These are phyloP conservation scores for Scaeva pyrastri DNA, from an alignment of 2,888 invertebrate genomes.

Conservation along the genomic window DNA sequence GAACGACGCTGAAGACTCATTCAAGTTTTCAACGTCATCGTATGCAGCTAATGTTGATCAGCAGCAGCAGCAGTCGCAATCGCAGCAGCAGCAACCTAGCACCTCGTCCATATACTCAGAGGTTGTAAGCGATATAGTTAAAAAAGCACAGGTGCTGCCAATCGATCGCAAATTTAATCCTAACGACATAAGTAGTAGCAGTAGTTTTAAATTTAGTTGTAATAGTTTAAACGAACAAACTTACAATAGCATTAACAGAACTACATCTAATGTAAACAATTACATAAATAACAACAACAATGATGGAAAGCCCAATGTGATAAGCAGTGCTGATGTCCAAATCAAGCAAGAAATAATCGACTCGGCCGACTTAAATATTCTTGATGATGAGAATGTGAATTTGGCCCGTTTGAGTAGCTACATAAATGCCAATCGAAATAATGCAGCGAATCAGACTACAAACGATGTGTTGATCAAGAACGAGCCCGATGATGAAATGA, in stretches of 20 bases:
- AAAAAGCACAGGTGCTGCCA: constrained; percentile 52
- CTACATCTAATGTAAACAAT: constrained; percentile 77
- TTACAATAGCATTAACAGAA: constrained; percentile 79
- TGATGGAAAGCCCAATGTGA: constrained; percentile 84
- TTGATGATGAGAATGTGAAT: constrained; percentile 83
- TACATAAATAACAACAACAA: constrained; percentile 80
- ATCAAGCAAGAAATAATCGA: constrained; percentile 82
- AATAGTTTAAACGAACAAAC: constrained; percentile 75
- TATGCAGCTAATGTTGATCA: constrained; percentile 52
- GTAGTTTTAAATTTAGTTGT: constrained; percentile 76
- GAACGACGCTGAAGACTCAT: constrained; percentile 76
- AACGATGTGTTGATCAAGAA: constrained; percentile 42
- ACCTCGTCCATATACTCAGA: constrained; percentile 56
- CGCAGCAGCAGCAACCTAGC: constrained; percentile 35
- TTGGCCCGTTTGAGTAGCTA: constrained; percentile 83
- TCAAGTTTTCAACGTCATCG: constrained; percentile 40
- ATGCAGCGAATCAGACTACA: constrained; percentile 69
- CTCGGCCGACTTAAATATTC: constrained; percentile 75
- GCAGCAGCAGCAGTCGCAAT: constrained; percentile 21
- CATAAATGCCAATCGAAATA: constrained; percentile 77
- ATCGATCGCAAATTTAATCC: constrained; percentile 60
- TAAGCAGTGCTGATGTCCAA: constrained; percentile 81
- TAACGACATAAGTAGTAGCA: constrained; percentile 69
- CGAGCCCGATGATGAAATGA: constrained; percentile 50
- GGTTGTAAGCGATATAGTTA: constrained; percentile 49